Percentiles rank a stretch among this genome's conserved stretches.
Evolutionary conservation across 2,888 invertebrate species (phyloP).

Genomic region (Cephonodes hylas): DNA sequence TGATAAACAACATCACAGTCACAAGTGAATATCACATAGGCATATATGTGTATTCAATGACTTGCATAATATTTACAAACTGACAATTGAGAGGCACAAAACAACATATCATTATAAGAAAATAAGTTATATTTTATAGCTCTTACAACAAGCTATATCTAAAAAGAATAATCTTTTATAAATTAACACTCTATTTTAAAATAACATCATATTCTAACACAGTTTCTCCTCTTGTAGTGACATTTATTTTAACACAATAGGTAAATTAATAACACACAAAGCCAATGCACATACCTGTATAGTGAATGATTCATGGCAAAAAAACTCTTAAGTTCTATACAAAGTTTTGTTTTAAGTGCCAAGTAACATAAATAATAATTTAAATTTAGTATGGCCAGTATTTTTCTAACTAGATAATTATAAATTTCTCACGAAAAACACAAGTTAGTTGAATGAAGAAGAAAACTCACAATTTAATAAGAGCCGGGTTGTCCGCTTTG

Average conservation of each 20-base stretch:
- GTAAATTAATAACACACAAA: too few species aligned
- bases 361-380: background rate
- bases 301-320: too few species aligned
- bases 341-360: background rate
- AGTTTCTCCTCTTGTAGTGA: too few species aligned
- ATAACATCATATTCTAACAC: too few species aligned
- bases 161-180: too few species aligned
- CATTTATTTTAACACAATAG: too few species aligned
- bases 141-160: too few species aligned
- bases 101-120: background rate
- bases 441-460: background rate
- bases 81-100: background rate
- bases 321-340: too few species aligned
- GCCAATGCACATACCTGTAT: too few species aligned
- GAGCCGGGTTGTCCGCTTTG: conserved; percentile 93
- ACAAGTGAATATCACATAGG: background rate
- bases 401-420: background rate
- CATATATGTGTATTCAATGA: background rate
- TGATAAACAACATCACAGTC: too few species aligned
- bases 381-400: background rate
- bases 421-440: background rate
- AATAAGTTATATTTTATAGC: too few species aligned
- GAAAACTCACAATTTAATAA: conserved; percentile 94
- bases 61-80: background rate
- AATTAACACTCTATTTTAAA: too few species aligned